Evolutionary conservation across 2,797 vertebrate genomes (phyloP), one percentile per base, ranked within the genome.

Genomic region (Pithecia hirsuta): DNA sequence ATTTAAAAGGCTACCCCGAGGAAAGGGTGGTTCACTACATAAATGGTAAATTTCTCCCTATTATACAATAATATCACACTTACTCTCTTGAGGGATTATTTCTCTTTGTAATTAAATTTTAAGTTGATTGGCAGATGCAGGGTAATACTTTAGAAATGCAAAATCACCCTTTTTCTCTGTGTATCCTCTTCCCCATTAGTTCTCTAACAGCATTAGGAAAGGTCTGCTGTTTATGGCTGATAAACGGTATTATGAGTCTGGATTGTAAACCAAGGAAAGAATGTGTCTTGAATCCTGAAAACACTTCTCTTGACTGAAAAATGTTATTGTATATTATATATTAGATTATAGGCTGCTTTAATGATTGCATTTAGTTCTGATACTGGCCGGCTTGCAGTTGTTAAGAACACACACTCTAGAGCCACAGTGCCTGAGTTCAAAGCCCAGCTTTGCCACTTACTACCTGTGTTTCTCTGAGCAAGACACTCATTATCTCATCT

Each of bases 101-200:
- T 93, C 39, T 89, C 15, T 46, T 72, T n/a, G 36, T 79, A 93
- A 80, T 48, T 59, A 89, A 93, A 15, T 82, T 84, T 97, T 91
- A 75, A 83, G 17, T 92, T 86, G 76, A 92, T 79, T 93, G 72
- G 30, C 28, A 75, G 22, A 41, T 61, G 75, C 4, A 57, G 1
- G 28, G 33, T 78, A 41, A 84, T 22, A 59, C 26, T 84, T 78
- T 10, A 64, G 59, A 95, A 59, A 87, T 95, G 33, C 36, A 89
- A 76, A 81, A 87, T 41, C 44, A 4, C n/a, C 3, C 33, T 87
- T 92, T 87, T 81, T 30, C 82, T 93, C 10, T 90, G 14, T 88
- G n/a, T 83, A 6, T 75, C 2, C 4, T 80, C 57, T 90, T 88
- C 90, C 74, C 57, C 19, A 3, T 57, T 80, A 84, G 28, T 79